Evolutionary conservation across 35 echinoderm and acorn worm genomes (phyloP), one percentile per base, ranked within the genome.

Genomic region (Stichopus chloronotus): DNA sequence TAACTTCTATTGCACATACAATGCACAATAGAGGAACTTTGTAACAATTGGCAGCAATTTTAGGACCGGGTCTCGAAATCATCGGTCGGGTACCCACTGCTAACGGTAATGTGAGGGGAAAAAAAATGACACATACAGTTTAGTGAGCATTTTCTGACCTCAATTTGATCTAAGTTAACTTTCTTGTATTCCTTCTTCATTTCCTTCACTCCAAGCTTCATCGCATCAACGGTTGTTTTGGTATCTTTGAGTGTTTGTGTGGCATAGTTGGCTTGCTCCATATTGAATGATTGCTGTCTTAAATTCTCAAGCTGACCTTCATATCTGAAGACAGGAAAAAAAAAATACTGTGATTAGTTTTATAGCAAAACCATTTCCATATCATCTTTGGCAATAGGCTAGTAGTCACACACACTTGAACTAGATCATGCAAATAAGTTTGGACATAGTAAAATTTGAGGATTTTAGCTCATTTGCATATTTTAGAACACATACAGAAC

Each of bases 171-270:
- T 0, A 96, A 16, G 71, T 99, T 90, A 24, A 99, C 93, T 63
- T 96, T 96, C 94, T 99, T 99, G 80, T 95, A 99, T 90, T 96
- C 97, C 71, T 99, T 96, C 90, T 99, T 96, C 97, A 99, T 99
- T 61, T 93, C 88, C 59, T 99, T 99, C 6, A 99, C 95, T 8
- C 97, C 97, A 9, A 94, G 69, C 63, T 99, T 99, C 97, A 99
- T 99, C 20, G 97, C 97, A 91, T 99, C 97, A 5, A 99, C 95
- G 9, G 97, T 99, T 9, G 97, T 92, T 85, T 99, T 99, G 2
- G 97, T 99, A 61, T 99, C 97, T 78, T 99, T 99, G 16, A 99
- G 92, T 25, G 97, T 99, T 92, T 99, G 97, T 57, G 97, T 96
- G 12, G 97, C 97, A 78, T 90, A 96, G 80, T 99, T 99, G 53